A percentile compares a stretch with the other conserved stretches of the same genome.
Evolutionary conservation across 2,797 vertebrate species (phyloP).

Genomic region (Pseudomugil gertrudae): DNA sequence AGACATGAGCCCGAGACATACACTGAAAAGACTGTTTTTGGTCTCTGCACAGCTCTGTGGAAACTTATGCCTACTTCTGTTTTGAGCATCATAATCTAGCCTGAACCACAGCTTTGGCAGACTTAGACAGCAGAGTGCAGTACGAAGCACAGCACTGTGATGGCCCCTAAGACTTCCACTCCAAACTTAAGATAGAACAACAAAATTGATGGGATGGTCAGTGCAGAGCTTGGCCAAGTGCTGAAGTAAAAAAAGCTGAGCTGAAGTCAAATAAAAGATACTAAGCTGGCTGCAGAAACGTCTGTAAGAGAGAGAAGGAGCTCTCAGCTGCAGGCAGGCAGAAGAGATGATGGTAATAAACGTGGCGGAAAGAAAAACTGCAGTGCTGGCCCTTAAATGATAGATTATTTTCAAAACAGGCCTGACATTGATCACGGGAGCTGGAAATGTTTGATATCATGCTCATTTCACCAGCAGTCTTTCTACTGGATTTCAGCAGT

Average conservation of each 20-base stretch:
- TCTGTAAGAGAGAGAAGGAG: conserved; percentile 16
- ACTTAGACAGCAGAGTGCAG: conserved; percentile 27
- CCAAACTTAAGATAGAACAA: conserved; percentile 21
- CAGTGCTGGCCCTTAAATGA: conserved; percentile 38
- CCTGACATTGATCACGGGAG: conserved; percentile 42
- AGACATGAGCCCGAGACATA: conserved; percentile 19
- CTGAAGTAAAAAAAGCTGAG: neutral
- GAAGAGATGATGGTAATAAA: conserved; percentile 18
- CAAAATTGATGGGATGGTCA: conserved; percentile 28
- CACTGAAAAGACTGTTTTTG: conserved; percentile 24
- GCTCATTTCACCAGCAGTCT: conserved; percentile 33
- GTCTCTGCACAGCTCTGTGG: conserved; percentile 33
- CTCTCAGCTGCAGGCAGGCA: conserved; percentile 4
- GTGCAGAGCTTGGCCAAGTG: conserved; percentile 36
- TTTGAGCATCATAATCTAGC: conserved; percentile 38
- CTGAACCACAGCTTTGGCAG: conserved; percentile 43
- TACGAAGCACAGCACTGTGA: conserved; percentile 14
- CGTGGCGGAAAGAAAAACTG: conserved; percentile 34
- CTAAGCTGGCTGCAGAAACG: conserved; percentile 10
- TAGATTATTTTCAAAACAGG: conserved; percentile 45
- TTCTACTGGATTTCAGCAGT: conserved; percentile 34
- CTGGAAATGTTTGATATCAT: conserved; percentile 23
- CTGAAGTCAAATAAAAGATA: conserved; percentile 29
- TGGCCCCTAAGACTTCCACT: conserved; percentile 36
- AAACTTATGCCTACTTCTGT: conserved; percentile 41